Evolutionary conservation across 2,113 vertebrate genomes (phyloP), one percentile per base, ranked within the genome.

Genomic region (Microtus pennsylvanicus): DNA sequence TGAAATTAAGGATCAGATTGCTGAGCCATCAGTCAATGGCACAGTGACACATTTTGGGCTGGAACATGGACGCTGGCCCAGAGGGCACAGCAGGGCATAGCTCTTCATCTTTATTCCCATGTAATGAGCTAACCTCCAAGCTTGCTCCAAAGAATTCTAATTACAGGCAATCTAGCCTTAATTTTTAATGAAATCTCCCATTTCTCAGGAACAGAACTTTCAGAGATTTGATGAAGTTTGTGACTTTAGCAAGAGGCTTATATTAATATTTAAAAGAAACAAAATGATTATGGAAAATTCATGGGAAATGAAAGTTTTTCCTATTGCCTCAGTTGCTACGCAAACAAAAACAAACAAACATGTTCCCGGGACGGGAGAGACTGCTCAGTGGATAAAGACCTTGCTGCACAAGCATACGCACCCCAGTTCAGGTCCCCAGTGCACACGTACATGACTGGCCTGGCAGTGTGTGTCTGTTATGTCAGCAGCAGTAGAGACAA

Each of bases 201-300:
- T 69, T 38, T 93, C 22, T 85, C 33, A 87, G 42, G 83, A 88
- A 94, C 35, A 74, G 24, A 77, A 35, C 81, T 89, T 35, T 61
- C 81, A 50, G n/a, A 87, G 65, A 38, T 13, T 28, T 67, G 74
- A 16, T 55, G 17, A 38, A 90, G 86, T 38, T 26, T 3, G 21
- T 4, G 14, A 24, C 21, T 74, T 93, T 76, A 77, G 70, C 75
- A 93, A 30, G 1, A 58, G 74, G 69, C n/a, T 82, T 65, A 52
- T 95, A 55, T 19, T 93, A 70, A 52, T 75, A 58, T 58, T 83
- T n/a, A 85, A 93, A 90, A 76, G 88, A 65, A 76, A 82, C 21
- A 87, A 78, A 93, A 88, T 76, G 63, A 92, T 93, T 50, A 30
- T n/a, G 5, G 26, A 94, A 94, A 95, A 77, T 77, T 35, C 13